Conservation (phyloP, 64 coral and sea anemone genomes). For the Orbicella faveolata region DNA sequence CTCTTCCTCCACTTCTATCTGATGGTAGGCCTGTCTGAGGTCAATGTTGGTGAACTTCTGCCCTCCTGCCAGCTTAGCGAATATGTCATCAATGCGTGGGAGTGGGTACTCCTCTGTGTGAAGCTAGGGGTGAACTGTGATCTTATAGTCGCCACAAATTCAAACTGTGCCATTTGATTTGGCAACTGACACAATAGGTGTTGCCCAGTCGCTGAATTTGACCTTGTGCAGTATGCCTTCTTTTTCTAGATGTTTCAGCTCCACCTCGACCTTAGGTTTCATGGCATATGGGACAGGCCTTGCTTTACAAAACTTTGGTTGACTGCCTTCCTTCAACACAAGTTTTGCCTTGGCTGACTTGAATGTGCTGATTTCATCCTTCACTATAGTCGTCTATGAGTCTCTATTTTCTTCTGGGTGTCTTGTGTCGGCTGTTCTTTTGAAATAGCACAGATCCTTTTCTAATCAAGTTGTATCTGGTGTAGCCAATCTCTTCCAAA, state of each 20-base stretch:
- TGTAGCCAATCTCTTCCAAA: too few species aligned
- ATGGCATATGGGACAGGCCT: constrained; percentile 34
- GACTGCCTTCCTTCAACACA: not conserved
- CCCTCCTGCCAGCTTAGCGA: not conserved
- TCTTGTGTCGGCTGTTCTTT: too few species aligned
- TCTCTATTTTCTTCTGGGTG: too few species aligned
- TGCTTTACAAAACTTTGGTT: constrained; percentile 2
- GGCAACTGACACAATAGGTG: not conserved
- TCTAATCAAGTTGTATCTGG: too few species aligned
- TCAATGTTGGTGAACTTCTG: too few species aligned
- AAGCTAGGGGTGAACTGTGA: constrained; percentile 35
- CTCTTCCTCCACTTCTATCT: too few species aligned
- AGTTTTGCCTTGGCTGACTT: not conserved
- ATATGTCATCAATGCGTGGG: not conserved
- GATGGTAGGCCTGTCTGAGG: too few species aligned
- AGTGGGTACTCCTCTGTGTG: constrained; percentile 3
- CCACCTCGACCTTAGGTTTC: not conserved
- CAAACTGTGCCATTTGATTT: not conserved
- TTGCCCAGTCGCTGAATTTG: constrained; percentile 9
- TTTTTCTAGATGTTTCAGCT: too few species aligned
- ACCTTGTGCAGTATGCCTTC: constrained; percentile 26
- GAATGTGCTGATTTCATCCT: too few species aligned
- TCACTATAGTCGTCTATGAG: too few species aligned
- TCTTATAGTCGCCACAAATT: constrained; percentile 28
- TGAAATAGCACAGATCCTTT: too few species aligned